Percentiles rank a stretch among this genome's conserved stretches.
phyloP scores from a whole-genome alignment of 2,113 vertebrate genomes.

The Lasiurus borealis region DNA sequence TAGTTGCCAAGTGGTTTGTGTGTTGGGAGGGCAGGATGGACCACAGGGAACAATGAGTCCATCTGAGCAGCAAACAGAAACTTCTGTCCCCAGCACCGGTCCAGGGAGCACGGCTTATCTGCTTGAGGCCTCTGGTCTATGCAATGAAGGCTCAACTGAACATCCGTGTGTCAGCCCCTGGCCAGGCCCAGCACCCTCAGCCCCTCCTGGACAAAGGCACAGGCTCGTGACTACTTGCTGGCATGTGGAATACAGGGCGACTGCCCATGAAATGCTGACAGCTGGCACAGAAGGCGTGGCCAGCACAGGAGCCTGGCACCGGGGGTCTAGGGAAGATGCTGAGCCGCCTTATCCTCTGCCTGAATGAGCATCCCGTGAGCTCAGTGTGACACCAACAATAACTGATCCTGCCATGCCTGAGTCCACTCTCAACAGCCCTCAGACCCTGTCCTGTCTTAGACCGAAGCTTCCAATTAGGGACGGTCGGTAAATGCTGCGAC shows the following conservation, averaged over 20 bases:
- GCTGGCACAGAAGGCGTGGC: background rate
- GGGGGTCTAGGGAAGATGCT: background rate
- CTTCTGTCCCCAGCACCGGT: background rate
- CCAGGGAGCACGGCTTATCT: background rate
- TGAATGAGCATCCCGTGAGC: background rate
- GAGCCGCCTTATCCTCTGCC: background rate
- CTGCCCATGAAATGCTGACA: rapidly evolving
- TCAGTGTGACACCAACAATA: background rate
- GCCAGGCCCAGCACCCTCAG: background rate
- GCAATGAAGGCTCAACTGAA: background rate
- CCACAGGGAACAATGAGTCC: background rate
- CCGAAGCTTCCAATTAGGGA: background rate
- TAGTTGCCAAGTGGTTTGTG: background rate
- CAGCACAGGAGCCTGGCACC: too few species aligned
- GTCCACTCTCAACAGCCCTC: background rate
- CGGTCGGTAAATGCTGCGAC: rapidly evolving
- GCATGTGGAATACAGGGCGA: rapidly evolving
- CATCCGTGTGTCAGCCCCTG: background rate
- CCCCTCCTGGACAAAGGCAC: background rate
- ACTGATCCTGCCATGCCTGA: background rate
- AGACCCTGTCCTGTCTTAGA: background rate
- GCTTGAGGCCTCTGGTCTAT: background rate
- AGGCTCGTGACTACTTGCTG: background rate
- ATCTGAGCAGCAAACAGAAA: background rate
- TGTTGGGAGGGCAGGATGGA: background rate